A percentile compares a stretch with the other conserved stretches of the same genome.
phyloP scores from a whole-genome alignment of 2,113 vertebrate species.

The Desmodus rotundus region DNA sequence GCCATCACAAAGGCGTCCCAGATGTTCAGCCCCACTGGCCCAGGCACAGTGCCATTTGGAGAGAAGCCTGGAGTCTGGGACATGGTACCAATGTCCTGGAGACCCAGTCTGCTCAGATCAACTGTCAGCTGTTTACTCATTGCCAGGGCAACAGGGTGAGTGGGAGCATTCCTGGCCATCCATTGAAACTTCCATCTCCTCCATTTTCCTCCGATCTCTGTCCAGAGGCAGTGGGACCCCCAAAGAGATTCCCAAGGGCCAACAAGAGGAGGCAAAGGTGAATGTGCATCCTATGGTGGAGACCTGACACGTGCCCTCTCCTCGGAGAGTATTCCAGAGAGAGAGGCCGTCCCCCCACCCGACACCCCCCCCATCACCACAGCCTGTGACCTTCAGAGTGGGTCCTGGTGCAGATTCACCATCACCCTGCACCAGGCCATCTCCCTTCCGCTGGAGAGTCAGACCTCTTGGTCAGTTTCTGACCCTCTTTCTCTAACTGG shows the following conservation, averaged over 20 bases:
- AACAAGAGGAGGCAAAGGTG: not conserved
- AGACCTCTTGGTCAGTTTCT: rapidly evolving
- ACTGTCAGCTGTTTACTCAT: rapidly evolving
- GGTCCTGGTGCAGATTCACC: rapidly evolving
- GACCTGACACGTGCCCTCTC: not conserved
- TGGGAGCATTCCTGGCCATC: not conserved
- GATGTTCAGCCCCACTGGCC: not conserved
- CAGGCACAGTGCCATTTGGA: not conserved
- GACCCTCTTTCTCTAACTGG: not conserved
- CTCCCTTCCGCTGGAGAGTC: no score
- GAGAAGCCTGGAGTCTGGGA: no score
- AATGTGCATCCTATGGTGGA: not conserved
- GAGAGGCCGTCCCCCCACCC: no score
- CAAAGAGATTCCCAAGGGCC: rapidly evolving
- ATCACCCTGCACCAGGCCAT: not conserved
- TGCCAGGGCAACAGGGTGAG: rapidly evolving
- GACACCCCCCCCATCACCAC: rapidly evolving
- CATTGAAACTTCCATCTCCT: rapidly evolving
- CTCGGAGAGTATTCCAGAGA: not conserved
- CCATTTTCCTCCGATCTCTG: not conserved
- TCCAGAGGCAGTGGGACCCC: not conserved
- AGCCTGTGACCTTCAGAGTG: not conserved
- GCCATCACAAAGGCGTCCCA: not conserved
- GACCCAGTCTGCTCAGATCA: not conserved
- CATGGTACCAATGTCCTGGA: rapidly evolving